A percentile compares a stretch with the other conserved stretches of the same genome.
Evolutionary conservation across 2,797 vertebrate genomes (phyloP).

Genomic region (Thamnophis elegans): DNA sequence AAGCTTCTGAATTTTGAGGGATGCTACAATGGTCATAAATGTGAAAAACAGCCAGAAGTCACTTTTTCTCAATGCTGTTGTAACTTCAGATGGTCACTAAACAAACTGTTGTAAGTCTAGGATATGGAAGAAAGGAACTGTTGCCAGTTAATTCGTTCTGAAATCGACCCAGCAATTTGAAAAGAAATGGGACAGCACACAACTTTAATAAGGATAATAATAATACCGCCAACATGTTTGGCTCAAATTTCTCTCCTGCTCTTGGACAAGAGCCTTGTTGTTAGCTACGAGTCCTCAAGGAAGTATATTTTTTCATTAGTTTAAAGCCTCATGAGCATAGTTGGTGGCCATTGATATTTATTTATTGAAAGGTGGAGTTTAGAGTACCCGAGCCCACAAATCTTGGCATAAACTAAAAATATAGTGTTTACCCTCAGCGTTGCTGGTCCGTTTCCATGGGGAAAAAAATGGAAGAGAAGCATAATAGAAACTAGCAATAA

Average conservation of each 20-base stretch:
- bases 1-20: not conserved
- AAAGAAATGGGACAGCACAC: not conserved
- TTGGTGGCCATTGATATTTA: not conserved
- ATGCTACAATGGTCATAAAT: not conserved
- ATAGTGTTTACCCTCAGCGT: not conserved
- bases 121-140: not conserved
- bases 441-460: not conserved
- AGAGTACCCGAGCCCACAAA: rapidly evolving
- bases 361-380: conserved; percentile 2
- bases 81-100: not conserved
- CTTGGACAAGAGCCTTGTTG: not conserved
- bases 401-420: not conserved
- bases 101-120: not conserved
- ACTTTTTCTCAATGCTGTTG: not conserved
- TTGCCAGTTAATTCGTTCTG: not conserved
- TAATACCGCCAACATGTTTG: not conserved
- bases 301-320: not conserved
- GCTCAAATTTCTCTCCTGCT: not conserved
- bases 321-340: not conserved
- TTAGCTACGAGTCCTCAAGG: not conserved
- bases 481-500: not conserved
- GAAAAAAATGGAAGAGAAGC: not conserved
- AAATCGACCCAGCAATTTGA: not conserved
- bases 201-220: not conserved
- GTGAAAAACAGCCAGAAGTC: not conserved